These are phyloP conservation scores for Calliphora vomitoria DNA, from an alignment of 2,888 invertebrate genomes.

Conservation along the genomic window DNA sequence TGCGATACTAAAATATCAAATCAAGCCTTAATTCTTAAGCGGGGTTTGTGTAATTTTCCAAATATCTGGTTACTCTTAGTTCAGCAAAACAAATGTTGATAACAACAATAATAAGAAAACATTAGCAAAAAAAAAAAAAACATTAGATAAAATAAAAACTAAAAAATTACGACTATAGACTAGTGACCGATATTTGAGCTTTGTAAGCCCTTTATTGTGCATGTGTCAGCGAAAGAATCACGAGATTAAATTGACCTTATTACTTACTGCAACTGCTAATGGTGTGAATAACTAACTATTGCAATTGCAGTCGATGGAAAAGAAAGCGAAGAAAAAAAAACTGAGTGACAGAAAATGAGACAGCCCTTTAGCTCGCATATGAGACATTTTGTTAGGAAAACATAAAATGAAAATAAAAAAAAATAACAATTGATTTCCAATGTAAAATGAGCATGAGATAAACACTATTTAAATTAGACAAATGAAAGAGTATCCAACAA, in stretches of 20 bases:
- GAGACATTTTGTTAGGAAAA: constrained; percentile 28
- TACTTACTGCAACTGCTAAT: constrained; percentile 40
- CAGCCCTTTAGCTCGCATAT: constrained; percentile 32
- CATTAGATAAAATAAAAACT: constrained; percentile 43
- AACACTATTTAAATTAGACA: constrained; percentile 60
- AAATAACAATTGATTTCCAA: constrained; percentile 63
- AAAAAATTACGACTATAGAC: constrained; percentile 48
- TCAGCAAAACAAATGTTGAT: constrained; percentile 5
- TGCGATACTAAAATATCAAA: too few relatives aligned
- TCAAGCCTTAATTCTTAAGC: too few relatives aligned
- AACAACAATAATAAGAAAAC: background rate
- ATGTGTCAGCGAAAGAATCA: constrained; percentile 65
- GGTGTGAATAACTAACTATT: constrained; percentile 32
- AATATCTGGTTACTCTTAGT: constrained; percentile 42
- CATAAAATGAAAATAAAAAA: constrained; percentile 11
- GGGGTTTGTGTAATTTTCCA: background rate
- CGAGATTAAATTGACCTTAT: constrained; percentile 75
- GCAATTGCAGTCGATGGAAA: constrained; percentile 16
- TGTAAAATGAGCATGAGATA: constrained; percentile 57
- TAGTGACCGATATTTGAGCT: constrained; percentile 70
- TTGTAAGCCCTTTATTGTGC: constrained; percentile 54
- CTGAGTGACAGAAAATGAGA: constrained; percentile 4
- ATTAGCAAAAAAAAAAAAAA: constrained; percentile 17
- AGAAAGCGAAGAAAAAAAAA: constrained; percentile 2
- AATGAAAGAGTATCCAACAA: constrained; percentile 47